Evolutionary conservation across 1,140 invertebrate species (phyloP), one percentile per base, ranked within the genome.

Genomic region (Brachionus calyciflorus): DNA sequence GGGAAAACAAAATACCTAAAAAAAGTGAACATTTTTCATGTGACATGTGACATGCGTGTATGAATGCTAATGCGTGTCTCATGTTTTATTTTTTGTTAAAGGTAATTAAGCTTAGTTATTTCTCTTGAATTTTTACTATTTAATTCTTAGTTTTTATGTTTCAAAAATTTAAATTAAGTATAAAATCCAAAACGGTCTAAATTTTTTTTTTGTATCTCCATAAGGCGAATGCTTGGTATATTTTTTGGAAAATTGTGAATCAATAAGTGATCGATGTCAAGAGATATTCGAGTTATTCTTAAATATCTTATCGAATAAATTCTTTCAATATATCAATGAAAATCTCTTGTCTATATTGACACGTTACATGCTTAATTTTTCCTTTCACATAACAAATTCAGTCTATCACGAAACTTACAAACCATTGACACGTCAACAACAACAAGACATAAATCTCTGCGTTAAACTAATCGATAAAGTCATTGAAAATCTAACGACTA

Each of bases 191-290:
- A n/a, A 57, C 44, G 9, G n/a, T 46, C 5, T 3, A 7, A 7
- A 46, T 14, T 46, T 49, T 1, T 21, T 49, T 19, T 55, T 28
- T 73, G 28, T 10, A 49, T n/a, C n/a, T n/a, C n/a, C n/a, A n/a
- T n/a, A 51, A 73, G 69, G 44, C 12, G 69, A 73, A 73, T 73
- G 69, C 30, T 55, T 73, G 28, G 14, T 73, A 1, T 73, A 73
- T 26, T 51, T 73, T 51, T 55, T 73, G 33, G 46, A 55, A 51
- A 49, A 73, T 14, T 51, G 21, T 2, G 69, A 73, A 19, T 19
- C 6, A 19, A 6, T 73, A 14, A 37, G 7, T 17, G 51, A 73
- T 26, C 33, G 40, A 73, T 21, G 33, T 51, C 7, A 9, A 17
- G 69, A 73, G 10, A 12, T 73, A 24, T 55, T 73, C 19, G 37